Evolutionary conservation across 2,888 invertebrate species (phyloP), one percentile per base, ranked within the genome.

Genomic region (Anaspis maculata): DNA sequence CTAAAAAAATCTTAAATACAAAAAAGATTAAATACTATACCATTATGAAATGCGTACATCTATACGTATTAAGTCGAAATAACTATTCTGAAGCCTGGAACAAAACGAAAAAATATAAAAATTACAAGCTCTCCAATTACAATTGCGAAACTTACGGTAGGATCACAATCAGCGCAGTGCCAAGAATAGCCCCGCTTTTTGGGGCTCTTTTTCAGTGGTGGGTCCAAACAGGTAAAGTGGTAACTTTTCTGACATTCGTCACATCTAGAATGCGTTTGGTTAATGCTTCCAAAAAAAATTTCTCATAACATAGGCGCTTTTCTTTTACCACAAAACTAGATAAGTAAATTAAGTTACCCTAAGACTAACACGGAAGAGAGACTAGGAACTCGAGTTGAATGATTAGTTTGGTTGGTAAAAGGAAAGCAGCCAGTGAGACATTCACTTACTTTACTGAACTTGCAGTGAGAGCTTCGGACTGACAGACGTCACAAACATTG

Each of bases 121-220:
- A n/a, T n/a, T n/a, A n/a, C n/a, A n/a, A n/a, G n/a, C n/a, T n/a
- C n/a, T n/a, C n/a, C n/a, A n/a, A n/a, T n/a, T n/a, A n/a, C n/a
- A n/a, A n/a, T n/a, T n/a, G n/a, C n/a, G n/a, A 29, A 13, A 74
- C 76, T 74, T 63, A 84, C 89, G 53, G 88, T 88, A 38, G 88
- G 87, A 71, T 92, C 92, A 72, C 94, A 94, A 63, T 90, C 89
- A 30, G 89, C 90, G 67, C 94, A 94, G 65, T 89, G 90, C 94
- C 94, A 94, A 9, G 88, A 88, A 62, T 92, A 94, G 16, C 94
- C 92, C 32, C 91, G 78, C 54, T 84, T 82, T 71, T 94, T 94
- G 1, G 94, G 94, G 38, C 90, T 85, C 64, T 91, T 91, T 66
- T 89, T 92, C 9, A 91, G 73, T 9, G 95, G 95, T 29, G 95